Base-by-base conservation (phyloP, 2,888 invertebrate species). In the Trichopria drosophilae region DNA sequence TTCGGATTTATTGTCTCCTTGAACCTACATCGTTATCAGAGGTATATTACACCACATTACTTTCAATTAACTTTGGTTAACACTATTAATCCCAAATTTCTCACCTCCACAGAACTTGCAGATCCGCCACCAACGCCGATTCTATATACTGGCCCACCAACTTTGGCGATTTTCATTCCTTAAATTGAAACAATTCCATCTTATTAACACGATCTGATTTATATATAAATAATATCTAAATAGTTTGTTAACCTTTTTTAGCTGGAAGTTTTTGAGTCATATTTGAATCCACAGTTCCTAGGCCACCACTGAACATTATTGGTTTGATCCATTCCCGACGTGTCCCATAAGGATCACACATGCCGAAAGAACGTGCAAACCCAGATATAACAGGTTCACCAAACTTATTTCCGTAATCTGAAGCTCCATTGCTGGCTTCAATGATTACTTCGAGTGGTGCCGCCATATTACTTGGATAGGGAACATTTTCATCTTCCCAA, bases 401-500 rank as follows among this genome's bases (percentile, higher is more conserved):
- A 77, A 98, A 99, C 78, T 98, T 98, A 76, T 98, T 98, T 6
- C 97, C 98, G 75, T 98, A 98, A 75, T 98, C 97, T 0, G 95
- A 95, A 3, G 97, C 98, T 1, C 98, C 98, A 73, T 97, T 93
- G 72, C 94, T 95, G 0, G 97, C 98, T 75, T 97, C 94, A 23
- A 98, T 86, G 15, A 93, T 84, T 32, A 97, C 87, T 73, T 93
- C 88, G n/a, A 93, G 76, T 0, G 97, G 93, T 1, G 84, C 80
- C 1, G 97, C 96, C 77, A 98, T 93, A 62, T 95, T 93, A 28
- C 77, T 77, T 0, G 97, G 96, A 77, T 97, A 97, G 18, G 46
- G 32, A 5, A 15, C 20, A 6, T 26, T 29, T 13, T 57, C 52
- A 37, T 89, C 86, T 77, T 98, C 98, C 92, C 96, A 97, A 0